Evolutionary conservation across 1,140 invertebrate genomes (phyloP).

Genomic region (Zaprionus gabonicus): DNA sequence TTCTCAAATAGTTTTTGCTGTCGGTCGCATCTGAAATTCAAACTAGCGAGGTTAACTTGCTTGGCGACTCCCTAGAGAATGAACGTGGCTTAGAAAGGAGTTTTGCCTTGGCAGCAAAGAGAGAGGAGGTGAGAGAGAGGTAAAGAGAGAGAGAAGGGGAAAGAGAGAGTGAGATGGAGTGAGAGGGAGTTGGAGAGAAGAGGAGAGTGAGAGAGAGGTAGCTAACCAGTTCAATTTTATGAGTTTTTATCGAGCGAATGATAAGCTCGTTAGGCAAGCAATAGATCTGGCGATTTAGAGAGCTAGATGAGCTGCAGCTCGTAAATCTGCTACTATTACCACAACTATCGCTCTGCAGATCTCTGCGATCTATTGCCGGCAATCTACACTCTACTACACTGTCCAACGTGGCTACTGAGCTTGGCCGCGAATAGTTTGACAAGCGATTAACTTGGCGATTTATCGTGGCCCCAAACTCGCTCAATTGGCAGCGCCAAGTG

Average conservation of each 20-base stretch:
- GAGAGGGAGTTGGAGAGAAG: background rate
- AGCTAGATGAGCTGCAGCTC: background rate
- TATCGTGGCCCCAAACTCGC: slow-evolving; percentile 50
- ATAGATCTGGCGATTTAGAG: background rate
- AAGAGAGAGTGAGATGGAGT: background rate
- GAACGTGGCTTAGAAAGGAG: slow-evolving; percentile 25
- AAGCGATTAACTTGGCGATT: slow-evolving; percentile 82
- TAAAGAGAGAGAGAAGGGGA: background rate
- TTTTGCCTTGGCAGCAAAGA: background rate
- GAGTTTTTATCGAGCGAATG: slow-evolving; percentile 2
- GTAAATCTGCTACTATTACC: background rate
- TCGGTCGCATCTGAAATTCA: background rate
- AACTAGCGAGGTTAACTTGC: background rate
- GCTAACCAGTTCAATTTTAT: background rate
- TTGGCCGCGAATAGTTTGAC: slow-evolving; percentile 78
- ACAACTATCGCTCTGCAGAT: no score
- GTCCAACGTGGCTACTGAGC: slow-evolving; percentile 37
- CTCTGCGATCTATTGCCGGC: background rate
- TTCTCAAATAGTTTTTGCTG: slow-evolving; percentile 10
- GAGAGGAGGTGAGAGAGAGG: background rate
- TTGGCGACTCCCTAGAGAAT: background rate
- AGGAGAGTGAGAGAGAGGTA: background rate
- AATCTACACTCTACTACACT: background rate
- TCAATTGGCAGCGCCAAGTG: slow-evolving; percentile 56
- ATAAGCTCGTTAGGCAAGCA: slow-evolving; percentile 3